phyloP scores from a whole-genome alignment of 1,140 invertebrate genomes.

The Leptonema lineaticorne region DNA sequence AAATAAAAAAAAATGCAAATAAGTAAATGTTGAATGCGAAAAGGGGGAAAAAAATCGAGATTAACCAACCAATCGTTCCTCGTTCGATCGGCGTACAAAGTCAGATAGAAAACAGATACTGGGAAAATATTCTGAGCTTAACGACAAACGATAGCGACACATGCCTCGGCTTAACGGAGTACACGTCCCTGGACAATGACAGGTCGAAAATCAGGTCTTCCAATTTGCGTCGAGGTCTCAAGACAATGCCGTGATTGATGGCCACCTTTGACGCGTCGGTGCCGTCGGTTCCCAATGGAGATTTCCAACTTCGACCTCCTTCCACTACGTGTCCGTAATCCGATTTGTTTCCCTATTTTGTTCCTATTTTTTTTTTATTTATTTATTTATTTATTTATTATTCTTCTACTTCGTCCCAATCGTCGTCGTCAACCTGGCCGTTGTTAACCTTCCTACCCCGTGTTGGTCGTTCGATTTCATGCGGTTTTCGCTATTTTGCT shows the following conservation, averaged over 20 bases:
- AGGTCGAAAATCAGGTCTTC: conserved; percentile 30
- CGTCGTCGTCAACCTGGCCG: not conserved
- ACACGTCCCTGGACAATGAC: conserved; percentile 31
- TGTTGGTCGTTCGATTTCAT: too few species aligned
- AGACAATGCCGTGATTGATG: conserved; percentile 34
- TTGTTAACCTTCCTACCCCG: not conserved
- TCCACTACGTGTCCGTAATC: conserved; percentile 34
- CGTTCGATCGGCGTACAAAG: too few species aligned
- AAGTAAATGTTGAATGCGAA: too few species aligned
- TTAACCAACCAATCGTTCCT: too few species aligned
- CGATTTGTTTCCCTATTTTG: conserved; percentile 34
- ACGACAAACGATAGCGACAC: conserved; percentile 24
- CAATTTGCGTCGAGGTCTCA: conserved; percentile 33
- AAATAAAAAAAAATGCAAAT: too few species aligned
- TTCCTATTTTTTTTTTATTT: conserved; percentile 22
- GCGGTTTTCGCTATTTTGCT: too few species aligned
- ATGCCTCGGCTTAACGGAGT: not conserved
- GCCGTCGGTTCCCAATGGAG: too few species aligned
- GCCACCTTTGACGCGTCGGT: conserved; percentile 13
- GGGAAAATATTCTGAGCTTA: too few species aligned
- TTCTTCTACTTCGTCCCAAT: too few species aligned
- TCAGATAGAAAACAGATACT: too few species aligned
- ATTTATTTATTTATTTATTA: too few species aligned
- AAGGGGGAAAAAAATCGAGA: too few species aligned
- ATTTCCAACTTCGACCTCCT: not conserved